phyloP scores from a whole-genome alignment of 2,113 vertebrate genomes.

The Crotophaga sulcirostris region DNA sequence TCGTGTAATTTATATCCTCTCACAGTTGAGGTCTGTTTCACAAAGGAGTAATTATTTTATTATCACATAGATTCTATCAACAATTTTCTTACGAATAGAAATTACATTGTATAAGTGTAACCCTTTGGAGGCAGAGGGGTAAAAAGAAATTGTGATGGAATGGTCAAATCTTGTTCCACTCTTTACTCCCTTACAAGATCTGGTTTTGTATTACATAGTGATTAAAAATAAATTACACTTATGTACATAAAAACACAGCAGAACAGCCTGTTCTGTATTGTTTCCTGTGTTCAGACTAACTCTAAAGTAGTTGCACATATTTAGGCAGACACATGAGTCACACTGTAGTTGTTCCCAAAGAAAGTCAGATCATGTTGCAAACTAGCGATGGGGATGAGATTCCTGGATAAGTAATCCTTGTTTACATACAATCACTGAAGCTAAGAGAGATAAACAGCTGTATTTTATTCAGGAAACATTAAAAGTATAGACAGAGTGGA shows the following conservation, averaged over 20 bases:
- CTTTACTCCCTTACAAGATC: not conserved
- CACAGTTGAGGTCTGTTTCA: not conserved
- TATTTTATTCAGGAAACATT: not conserved
- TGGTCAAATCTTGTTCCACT: not conserved
- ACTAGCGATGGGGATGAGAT: not conserved
- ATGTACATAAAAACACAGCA: not conserved
- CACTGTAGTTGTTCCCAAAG: not conserved
- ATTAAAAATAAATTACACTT: not conserved
- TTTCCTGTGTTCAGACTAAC: not conserved
- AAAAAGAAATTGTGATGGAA: not conserved
- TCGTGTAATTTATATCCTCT: not conserved
- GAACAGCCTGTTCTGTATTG: not conserved
- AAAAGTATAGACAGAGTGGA: not conserved
- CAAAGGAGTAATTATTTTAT: not conserved
- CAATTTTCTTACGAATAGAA: not conserved
- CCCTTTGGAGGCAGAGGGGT: not conserved
- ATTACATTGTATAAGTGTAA: not conserved
- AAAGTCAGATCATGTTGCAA: not conserved
- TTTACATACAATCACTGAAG: not conserved
- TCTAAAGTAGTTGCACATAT: not conserved
- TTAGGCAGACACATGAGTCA: not conserved
- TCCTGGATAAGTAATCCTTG: not conserved
- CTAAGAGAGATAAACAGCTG: not conserved
- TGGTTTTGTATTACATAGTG: not conserved
- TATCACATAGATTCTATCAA: not conserved